Conservation (phyloP, 2,797 vertebrate genomes). For the Sylvia borin region DNA sequence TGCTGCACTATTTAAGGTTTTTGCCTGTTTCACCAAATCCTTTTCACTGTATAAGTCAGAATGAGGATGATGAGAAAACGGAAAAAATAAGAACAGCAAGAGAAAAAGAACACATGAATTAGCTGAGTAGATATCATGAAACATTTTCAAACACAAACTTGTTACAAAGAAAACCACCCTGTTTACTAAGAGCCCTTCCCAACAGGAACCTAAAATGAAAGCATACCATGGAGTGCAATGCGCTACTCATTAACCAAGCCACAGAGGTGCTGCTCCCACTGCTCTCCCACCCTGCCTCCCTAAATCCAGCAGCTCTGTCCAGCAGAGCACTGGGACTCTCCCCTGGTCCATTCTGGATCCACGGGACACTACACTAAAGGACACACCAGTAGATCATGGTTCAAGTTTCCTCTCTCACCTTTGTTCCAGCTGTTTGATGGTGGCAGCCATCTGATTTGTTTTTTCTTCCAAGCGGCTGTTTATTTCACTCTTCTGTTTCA, state of each 20-base stretch:
- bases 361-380: background rate
- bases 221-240: background rate
- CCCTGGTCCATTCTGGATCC: background rate
- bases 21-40: slow-evolving; percentile 97
- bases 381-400: background rate
- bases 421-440: slow-evolving; percentile 93
- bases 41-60: slow-evolving; percentile 86
- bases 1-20: slow-evolving; percentile 90
- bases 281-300: background rate
- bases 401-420: slow-evolving; percentile 80
- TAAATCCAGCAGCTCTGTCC: accelerated
- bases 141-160: background rate
- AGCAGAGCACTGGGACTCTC: background rate
- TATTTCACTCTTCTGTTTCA: slow-evolving; percentile 93
- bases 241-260: accelerated
- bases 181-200: background rate
- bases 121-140: slow-evolving; percentile 12
- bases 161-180: background rate
- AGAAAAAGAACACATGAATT: slow-evolving; percentile 71
- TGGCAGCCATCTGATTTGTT: slow-evolving; percentile 94
- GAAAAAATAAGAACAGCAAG: slow-evolving; percentile 72
- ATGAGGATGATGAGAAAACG: slow-evolving; percentile 62
- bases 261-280: accelerated
- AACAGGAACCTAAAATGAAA: background rate
- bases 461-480: slow-evolving; percentile 95